phyloP scores from a whole-genome alignment of 2,797 vertebrate species.

The Bufotes viridis region DNA sequence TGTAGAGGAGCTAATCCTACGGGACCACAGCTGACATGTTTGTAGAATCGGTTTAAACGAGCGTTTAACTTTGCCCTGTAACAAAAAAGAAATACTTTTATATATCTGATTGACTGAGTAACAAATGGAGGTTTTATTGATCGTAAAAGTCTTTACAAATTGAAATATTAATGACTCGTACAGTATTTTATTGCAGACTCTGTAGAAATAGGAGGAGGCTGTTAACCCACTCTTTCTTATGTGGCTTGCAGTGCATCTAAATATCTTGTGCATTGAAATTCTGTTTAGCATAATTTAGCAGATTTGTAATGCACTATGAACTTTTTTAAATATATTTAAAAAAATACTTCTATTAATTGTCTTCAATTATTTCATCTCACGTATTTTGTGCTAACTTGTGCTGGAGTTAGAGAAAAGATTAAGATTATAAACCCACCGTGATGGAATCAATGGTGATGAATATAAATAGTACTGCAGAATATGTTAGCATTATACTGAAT shows the following conservation, averaged over 20 bases:
- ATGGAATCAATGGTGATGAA: not conserved
- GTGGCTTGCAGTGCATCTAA: not conserved
- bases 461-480: not conserved
- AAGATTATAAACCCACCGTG: not conserved
- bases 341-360: not conserved
- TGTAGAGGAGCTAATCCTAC: constrained; percentile 50
- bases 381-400: not conserved
- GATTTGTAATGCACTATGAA: not conserved
- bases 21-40: constrained; percentile 55
- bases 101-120: constrained; percentile 61
- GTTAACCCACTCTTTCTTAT: constrained; percentile 39
- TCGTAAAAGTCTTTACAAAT: constrained; percentile 60
- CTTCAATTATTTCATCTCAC: not conserved
- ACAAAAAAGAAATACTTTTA: constrained; percentile 61
- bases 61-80: constrained; percentile 59
- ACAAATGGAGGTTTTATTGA: constrained; percentile 63
- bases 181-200: constrained; percentile 60
- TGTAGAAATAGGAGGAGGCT: constrained; percentile 49
- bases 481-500: not conserved
- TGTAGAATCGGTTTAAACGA: constrained; percentile 61
- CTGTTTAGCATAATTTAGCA: not conserved
- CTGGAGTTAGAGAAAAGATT: not conserved
- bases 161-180: constrained; percentile 61
- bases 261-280: not conserved
- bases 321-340: not conserved